Evolutionary conservation across 2,113 vertebrate species (phyloP).

Genomic region (Dissostichus mawsoni): DNA sequence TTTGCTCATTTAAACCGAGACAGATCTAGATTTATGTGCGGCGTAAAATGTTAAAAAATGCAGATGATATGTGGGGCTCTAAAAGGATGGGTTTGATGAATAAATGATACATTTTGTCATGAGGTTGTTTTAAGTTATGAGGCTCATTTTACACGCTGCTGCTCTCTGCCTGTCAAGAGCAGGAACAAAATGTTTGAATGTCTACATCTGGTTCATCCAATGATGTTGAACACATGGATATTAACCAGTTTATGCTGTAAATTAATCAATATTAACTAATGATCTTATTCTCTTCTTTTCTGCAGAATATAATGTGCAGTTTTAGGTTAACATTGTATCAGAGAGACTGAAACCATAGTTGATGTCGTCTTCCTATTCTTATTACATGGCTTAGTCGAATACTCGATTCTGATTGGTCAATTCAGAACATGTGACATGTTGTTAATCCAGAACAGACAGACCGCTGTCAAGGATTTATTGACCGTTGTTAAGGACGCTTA

Average conservation of each 20-base stretch:
- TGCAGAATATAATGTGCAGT: background rate
- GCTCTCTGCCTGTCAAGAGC: background rate
- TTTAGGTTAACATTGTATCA: no score
- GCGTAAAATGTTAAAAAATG: background rate
- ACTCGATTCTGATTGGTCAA: no score
- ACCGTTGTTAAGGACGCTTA: no score
- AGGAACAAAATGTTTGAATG: background rate
- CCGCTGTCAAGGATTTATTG: no score
- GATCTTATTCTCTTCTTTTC: background rate
- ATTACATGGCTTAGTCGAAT: no score
- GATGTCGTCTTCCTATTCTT: no score
- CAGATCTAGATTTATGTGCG: background rate
- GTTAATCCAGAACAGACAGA: no score
- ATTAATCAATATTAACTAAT: background rate
- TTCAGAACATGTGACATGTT: no score
- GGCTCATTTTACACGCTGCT: background rate
- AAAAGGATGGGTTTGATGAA: background rate
- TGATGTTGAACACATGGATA: background rate
- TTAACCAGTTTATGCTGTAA: background rate
- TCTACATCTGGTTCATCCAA: background rate
- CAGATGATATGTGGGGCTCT: background rate
- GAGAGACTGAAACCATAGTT: no score
- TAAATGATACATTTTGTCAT: background rate
- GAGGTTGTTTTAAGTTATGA: slow-evolving; percentile 2
- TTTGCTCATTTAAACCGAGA: slow-evolving; percentile 13